A percentile compares a stretch with the other conserved stretches of the same genome.
phyloP scores from a whole-genome alignment of 30 jellyfish, hydroid and myxozoan genomes.

The Clytia hemisphaerica region DNA sequence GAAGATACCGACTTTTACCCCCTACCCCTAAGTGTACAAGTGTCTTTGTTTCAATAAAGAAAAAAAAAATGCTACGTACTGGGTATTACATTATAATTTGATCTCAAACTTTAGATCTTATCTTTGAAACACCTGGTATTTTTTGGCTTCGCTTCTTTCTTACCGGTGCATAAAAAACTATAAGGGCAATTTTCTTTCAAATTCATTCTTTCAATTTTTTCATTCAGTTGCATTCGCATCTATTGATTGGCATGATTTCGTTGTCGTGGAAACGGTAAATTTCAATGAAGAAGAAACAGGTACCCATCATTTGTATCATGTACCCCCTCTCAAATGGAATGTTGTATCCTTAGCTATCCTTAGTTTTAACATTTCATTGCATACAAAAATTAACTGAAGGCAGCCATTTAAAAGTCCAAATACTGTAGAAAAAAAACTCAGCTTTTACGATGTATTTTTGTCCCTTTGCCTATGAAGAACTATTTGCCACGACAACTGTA shows the following conservation, averaged over 20 bases:
- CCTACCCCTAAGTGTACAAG: no score
- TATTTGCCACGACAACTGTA: neutral
- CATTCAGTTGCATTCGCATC: constrained; percentile 88
- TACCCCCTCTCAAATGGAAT: neutral
- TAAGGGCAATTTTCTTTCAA: no score
- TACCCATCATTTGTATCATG: constrained; percentile 9
- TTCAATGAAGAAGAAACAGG: constrained; percentile 90
- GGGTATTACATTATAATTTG: no score
- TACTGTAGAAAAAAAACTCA: no score
- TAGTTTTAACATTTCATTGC: no score
- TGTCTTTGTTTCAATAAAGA: no score
- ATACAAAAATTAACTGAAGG: neutral
- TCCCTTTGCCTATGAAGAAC: neutral
- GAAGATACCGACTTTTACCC: no score
- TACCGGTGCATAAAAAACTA: no score
- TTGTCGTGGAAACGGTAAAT: constrained; percentile 92
- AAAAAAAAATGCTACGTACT: no score
- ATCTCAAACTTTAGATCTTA: no score
- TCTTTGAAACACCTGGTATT: no score
- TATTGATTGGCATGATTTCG: constrained; percentile 98
- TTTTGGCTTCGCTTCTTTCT: neutral
- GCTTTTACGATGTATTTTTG: no score
- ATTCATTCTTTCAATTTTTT: neutral
- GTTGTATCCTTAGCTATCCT: neutral
- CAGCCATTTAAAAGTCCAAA: neutral